Conservation (phyloP, 2,113 vertebrate species). For the Vimba vimba region DNA sequence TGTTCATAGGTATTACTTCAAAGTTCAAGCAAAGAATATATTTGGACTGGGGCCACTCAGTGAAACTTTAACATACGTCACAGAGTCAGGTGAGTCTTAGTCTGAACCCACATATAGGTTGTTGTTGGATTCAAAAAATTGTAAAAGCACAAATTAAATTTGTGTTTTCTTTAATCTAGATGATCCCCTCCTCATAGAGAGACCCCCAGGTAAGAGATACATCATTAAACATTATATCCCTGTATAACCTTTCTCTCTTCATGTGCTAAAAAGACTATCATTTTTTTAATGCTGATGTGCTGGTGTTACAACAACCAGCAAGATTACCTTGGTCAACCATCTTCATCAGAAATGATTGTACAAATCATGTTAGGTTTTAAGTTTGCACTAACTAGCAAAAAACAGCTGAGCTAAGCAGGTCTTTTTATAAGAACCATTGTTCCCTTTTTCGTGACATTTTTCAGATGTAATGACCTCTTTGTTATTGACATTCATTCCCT, state of each 20-base stretch:
- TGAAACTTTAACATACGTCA: constrained; percentile 88
- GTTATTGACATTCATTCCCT: constrained; percentile 21
- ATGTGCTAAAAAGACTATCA: not conserved
- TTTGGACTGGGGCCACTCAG: constrained; percentile 93
- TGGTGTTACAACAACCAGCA: not conserved
- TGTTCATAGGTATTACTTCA: constrained; percentile 93
- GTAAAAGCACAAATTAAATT: not conserved
- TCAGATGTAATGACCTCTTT: not conserved
- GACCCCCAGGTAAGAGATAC: constrained; percentile 88
- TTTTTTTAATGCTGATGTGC: not conserved
- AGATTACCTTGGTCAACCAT: not conserved
- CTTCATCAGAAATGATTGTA: not conserved
- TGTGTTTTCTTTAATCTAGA: constrained; percentile 67
- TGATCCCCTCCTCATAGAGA: constrained; percentile 84
- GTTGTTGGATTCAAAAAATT: constrained; percentile 9
- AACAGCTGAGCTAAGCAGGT: not conserved
- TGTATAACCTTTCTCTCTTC: not conserved
- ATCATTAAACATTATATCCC: not conserved
- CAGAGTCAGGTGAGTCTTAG: constrained; percentile 88
- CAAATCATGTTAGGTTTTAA: not conserved
- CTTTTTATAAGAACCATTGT: not conserved
- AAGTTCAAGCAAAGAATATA: constrained; percentile 94
- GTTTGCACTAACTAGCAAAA: not conserved
- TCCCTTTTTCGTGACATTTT: not conserved
- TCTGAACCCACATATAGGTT: constrained; percentile 42